Evolutionary conservation across 30 jellyfish, hydroid and myxozoan species (phyloP), one percentile per base, ranked within the genome.

Genomic region (Cassiopea andromeda): DNA sequence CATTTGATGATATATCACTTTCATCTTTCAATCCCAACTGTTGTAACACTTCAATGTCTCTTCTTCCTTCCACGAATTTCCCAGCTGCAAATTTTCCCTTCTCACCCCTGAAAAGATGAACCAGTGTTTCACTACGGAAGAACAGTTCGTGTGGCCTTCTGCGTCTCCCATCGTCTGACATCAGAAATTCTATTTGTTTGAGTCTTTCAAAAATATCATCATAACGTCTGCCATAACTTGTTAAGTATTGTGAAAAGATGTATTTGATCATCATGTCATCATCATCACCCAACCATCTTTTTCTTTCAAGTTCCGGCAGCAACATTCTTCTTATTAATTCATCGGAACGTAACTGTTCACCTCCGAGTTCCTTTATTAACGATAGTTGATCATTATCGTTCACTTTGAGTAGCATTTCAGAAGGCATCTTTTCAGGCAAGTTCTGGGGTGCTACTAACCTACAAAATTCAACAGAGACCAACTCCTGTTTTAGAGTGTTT

Each of bases 11-110:
- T 43, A 91, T 69, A 66, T 70, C 82, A 43, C 43, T 44, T 27
- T 47, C 74, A 0, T 79, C 5, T 61, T 82, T 88, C 16, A 93
- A 68, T 1, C 92, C 97, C 44, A 93, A 92, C 61, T 27, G 1
- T 47, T 64, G 77, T 87, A 93, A 46, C 2, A 73, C 75, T 5
- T 47, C 46, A 16, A 48, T 14, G 15, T 64, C 27, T 46, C 48
- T 17, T 44, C 13, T 44, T 49, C 54, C 78, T n/a, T 46, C 44
- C 2, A 76, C 89, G 16, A 72, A 72, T 38, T 17, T 46, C 27
- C 60, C 60, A 27, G 19, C 2, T 18, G 98, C 97, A 84, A 93
- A 93, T 58, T 69, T 74, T 12, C 85, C 85, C 1, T 47, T 12
- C 78, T 87, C 94, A 48, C 87, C 85, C 10, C 8, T 38, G 49